Evolutionary conservation across 2,797 vertebrate genomes (phyloP).

Genomic region (Psittacula echo): DNA sequence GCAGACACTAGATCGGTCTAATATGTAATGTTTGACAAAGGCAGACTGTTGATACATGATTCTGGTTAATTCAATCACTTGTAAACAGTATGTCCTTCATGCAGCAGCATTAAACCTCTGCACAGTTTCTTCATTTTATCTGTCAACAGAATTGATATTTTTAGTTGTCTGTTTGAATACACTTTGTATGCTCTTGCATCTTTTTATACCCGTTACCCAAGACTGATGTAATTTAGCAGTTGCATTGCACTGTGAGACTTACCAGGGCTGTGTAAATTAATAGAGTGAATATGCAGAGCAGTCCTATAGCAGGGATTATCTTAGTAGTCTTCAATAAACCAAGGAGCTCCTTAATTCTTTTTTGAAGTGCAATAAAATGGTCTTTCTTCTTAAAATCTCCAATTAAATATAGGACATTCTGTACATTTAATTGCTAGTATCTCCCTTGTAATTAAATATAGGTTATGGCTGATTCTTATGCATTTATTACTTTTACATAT

Average conservation of each 20-base stretch:
- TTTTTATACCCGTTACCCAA: conserved; percentile 56
- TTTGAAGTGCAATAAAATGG: conserved; percentile 58
- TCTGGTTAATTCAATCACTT: conserved; percentile 47
- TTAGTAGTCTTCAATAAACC: conserved; percentile 67
- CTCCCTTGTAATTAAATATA: conserved; percentile 58
- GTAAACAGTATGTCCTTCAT: neutral
- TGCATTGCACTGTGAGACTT: conserved; percentile 37
- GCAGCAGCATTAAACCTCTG: conserved; percentile 10
- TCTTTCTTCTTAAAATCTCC: neutral
- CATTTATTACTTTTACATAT: conserved; percentile 51
- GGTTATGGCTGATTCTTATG: conserved; percentile 24
- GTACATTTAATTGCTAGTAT: conserved; percentile 36
- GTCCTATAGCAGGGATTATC: conserved; percentile 68
- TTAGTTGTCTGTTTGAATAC: conserved; percentile 61
- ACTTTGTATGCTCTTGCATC: conserved; percentile 32
- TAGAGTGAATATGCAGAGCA: conserved; percentile 73
- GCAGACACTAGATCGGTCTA: conserved; percentile 35
- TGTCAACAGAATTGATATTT: conserved; percentile 67
- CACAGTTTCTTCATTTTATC: conserved; percentile 22
- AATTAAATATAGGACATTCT: conserved; percentile 59
- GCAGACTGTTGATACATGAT: neutral
- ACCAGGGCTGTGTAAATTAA: conserved; percentile 69
- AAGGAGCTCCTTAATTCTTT: conserved; percentile 72
- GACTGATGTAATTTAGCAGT: conserved; percentile 59
- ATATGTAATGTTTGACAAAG: neutral